A percentile compares a stretch with the other conserved stretches of the same genome.
These are phyloP conservation scores for Leiothrix lutea DNA, from an alignment of 2,113 vertebrate genomes.

Conservation along the genomic window DNA sequence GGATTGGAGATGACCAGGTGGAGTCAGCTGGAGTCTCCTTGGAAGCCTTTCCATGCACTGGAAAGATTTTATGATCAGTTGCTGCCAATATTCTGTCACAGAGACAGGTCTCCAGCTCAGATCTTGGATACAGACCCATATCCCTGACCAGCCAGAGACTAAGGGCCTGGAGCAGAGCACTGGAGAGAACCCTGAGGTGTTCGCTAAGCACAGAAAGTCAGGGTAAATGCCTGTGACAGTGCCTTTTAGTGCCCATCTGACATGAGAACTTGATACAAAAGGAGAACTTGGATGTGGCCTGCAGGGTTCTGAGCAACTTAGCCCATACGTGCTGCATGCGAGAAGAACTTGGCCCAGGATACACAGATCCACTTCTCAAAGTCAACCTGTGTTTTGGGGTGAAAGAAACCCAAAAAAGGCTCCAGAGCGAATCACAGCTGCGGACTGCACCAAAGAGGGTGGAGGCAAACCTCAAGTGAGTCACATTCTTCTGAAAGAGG, in stretches of 20 bases:
- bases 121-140: background rate
- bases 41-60: background rate
- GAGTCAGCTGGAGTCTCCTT: background rate
- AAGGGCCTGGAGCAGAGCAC: background rate
- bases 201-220: background rate
- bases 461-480: background rate
- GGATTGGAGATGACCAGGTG: background rate
- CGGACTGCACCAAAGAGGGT: background rate
- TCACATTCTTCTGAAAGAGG: background rate
- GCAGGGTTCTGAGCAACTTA: background rate
- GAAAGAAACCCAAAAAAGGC: background rate
- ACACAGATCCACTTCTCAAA: background rate
- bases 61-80: background rate
- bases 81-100: background rate
- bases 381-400: background rate
- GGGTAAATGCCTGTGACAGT: background rate
- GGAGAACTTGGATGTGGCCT: background rate
- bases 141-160: fast-evolving
- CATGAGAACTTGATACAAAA: background rate
- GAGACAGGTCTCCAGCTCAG: background rate
- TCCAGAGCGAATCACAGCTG: background rate
- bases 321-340: fast-evolving
- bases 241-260: background rate
- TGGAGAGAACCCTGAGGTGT: background rate
- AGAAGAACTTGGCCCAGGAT: background rate